These are phyloP conservation scores for Leptosomus discolor DNA, from an alignment of 2,113 vertebrate genomes.

Conservation along the genomic window DNA sequence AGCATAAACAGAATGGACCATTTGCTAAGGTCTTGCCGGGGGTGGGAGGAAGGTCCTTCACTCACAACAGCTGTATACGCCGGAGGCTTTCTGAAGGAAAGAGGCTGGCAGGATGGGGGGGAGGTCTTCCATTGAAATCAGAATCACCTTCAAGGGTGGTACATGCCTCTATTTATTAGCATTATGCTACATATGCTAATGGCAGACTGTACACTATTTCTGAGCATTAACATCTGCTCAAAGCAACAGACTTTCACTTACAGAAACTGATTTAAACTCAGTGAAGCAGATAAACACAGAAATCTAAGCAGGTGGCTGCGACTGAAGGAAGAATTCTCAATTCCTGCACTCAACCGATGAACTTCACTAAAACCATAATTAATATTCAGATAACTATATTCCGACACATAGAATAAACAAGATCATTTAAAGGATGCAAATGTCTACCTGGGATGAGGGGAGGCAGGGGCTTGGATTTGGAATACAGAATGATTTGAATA, in stretches of 20 bases:
- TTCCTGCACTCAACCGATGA: slow-evolving; percentile 75
- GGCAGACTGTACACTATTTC: slow-evolving; percentile 79
- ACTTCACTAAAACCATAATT: slow-evolving; percentile 77
- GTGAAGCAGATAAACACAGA: slow-evolving; percentile 85
- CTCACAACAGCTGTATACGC: background rate
- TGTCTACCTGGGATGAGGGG: slow-evolving; percentile 54
- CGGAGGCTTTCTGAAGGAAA: background rate
- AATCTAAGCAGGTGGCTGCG: slow-evolving; percentile 82
- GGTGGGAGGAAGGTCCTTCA: slow-evolving; percentile 21
- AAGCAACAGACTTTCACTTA: slow-evolving; percentile 82
- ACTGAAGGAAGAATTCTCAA: slow-evolving; percentile 75
- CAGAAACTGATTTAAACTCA: slow-evolving; percentile 84
- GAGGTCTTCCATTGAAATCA: background rate
- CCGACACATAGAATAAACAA: slow-evolving; percentile 72
- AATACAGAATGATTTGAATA: slow-evolving; percentile 31
- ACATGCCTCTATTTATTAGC: slow-evolving; percentile 77
- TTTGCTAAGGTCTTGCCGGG: slow-evolving; percentile 18
- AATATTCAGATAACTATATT: slow-evolving; percentile 84
- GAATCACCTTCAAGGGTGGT: slow-evolving; percentile 57
- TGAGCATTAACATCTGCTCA: slow-evolving; percentile 83
- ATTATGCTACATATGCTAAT: slow-evolving; percentile 83
- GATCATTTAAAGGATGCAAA: slow-evolving; percentile 75
- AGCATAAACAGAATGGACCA: slow-evolving; percentile 64
- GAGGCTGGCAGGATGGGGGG: background rate
- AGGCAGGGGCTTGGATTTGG: background rate